Evolutionary conservation across 2,113 vertebrate genomes (phyloP).

Genomic region (Carassius gibelio): DNA sequence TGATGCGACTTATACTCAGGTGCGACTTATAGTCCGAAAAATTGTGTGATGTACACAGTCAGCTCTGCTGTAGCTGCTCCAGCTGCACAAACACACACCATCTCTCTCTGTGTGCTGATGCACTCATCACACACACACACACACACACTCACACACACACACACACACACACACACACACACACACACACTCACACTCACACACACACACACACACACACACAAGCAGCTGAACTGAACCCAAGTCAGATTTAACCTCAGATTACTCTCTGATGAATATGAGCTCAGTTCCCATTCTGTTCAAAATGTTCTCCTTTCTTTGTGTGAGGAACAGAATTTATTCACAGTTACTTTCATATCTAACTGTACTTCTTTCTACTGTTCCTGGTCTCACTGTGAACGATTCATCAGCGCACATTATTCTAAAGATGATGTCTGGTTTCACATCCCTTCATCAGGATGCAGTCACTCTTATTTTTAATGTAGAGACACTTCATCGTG

Average conservation of each 20-base stretch:
- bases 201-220: neutral
- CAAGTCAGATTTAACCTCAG: neutral
- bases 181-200: too few species aligned
- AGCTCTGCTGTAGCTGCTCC: conserved; percentile 86
- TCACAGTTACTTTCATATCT: neutral
- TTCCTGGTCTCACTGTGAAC: neutral
- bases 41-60: neutral
- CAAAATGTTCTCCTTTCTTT: neutral
- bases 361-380: neutral
- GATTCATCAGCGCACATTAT: neutral
- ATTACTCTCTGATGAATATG: neutral
- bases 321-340: neutral
- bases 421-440: too few species aligned
- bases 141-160: conserved; percentile 4
- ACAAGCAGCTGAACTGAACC: conserved; percentile 53
- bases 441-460: neutral
- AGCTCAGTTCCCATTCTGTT: neutral
- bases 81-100: conserved; percentile 74
- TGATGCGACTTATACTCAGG: too few species aligned
- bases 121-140: neutral
- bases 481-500: neutral
- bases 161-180: neutral
- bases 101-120: neutral
- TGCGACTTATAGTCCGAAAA: too few species aligned
- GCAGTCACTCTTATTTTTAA: neutral